phyloP scores from a whole-genome alignment of 2,888 invertebrate species.

The Alcis repandata region DNA sequence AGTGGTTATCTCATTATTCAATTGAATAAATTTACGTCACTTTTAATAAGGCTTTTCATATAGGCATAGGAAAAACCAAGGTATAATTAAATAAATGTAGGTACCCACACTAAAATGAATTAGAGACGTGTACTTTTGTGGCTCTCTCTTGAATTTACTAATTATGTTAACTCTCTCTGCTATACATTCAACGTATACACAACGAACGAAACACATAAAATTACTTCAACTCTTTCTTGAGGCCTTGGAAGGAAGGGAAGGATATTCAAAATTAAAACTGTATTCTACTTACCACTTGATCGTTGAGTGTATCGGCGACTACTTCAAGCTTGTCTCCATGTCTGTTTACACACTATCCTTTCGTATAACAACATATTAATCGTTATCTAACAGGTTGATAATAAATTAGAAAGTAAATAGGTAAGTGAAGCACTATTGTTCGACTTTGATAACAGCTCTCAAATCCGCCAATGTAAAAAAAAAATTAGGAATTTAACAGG shows the following conservation, averaged over 20 bases:
- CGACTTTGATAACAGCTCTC: conserved; percentile 40
- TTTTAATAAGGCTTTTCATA: background rate
- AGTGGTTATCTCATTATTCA: background rate
- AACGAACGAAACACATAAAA: background rate
- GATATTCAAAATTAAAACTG: background rate
- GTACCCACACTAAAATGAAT: too few species aligned
- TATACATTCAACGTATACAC: background rate
- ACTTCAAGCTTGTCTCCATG: conserved; percentile 48
- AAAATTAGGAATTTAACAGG: background rate
- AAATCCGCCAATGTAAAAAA: background rate
- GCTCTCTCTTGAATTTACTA: too few species aligned
- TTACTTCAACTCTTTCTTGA: background rate
- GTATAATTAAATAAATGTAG: background rate
- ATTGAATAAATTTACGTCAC: background rate
- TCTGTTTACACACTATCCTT: conserved; percentile 56
- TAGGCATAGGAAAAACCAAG: background rate
- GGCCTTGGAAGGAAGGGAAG: background rate
- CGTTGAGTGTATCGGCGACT: conserved; percentile 26
- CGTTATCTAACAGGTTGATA: conserved; percentile 61
- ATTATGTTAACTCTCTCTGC: background rate
- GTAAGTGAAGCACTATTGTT: conserved; percentile 45
- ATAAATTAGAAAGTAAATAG: conserved; percentile 66
- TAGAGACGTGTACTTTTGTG: background rate
- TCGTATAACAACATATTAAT: conserved; percentile 50
- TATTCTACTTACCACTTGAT: conserved; percentile 30